phyloP scores from a whole-genome alignment of 2,113 vertebrate genomes.

The Arvicanthis niloticus region DNA sequence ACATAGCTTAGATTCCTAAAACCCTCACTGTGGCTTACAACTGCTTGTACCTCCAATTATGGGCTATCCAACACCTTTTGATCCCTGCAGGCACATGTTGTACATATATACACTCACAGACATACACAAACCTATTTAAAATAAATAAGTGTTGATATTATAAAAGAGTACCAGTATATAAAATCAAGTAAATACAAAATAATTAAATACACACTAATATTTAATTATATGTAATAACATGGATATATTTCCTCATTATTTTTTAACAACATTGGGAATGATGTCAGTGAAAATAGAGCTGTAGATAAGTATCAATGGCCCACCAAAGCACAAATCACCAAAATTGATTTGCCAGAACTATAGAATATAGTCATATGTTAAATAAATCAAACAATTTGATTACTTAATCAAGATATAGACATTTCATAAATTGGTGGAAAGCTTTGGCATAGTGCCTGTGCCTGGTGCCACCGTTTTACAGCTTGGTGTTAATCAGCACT shows the following conservation, averaged over 20 bases:
- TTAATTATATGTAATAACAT: not conserved
- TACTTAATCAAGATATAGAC: not conserved
- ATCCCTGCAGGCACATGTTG: too few relatives aligned
- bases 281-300: not conserved
- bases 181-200: not conserved
- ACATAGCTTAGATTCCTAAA: not conserved
- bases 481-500: not conserved
- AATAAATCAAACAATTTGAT: not conserved
- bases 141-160: not conserved
- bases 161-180: not conserved
- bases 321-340: not conserved
- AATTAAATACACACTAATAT: not conserved
- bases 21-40: not conserved
- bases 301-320: not conserved
- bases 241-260: not conserved
- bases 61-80: not conserved
- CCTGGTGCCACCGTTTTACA: fast-evolving
- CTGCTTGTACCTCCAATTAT: not conserved
- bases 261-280: not conserved
- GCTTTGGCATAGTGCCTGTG: not conserved
- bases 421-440: not conserved
- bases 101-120: not conserved
- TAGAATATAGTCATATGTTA: not conserved
- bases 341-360: not conserved
- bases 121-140: not conserved